Conservation (phyloP, 1,140 invertebrate species). For the Magallana ariakensis region DNA sequence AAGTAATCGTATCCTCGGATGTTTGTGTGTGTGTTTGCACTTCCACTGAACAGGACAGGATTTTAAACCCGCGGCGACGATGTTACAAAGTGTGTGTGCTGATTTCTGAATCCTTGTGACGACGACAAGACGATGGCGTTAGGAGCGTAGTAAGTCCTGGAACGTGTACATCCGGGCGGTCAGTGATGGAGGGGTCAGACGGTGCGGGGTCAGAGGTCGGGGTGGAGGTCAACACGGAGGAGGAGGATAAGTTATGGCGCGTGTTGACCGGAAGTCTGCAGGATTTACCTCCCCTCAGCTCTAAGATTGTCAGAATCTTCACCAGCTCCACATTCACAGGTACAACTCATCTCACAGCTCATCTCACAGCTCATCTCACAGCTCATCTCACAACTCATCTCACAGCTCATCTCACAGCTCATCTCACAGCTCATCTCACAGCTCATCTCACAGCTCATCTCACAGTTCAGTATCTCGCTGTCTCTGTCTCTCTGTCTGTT, state of each 20-base stretch:
- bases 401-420: no score
- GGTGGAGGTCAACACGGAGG: slow-evolving; percentile 49
- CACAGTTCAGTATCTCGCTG: no score
- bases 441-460: no score
- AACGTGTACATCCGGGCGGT: no score
- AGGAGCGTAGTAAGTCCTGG: neutral
- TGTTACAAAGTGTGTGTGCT: neutral
- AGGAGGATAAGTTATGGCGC: slow-evolving; percentile 62
- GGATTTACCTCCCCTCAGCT: slow-evolving; percentile 94
- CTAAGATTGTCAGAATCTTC: slow-evolving; percentile 98
- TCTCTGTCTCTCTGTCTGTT: slow-evolving; percentile 48
- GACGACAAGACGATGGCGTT: no score
- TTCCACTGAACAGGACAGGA: neutral
- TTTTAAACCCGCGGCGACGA: neutral
- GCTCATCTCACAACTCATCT: no score
- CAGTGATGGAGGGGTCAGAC: slow-evolving; percentile 27
- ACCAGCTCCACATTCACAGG: slow-evolving; percentile 99
- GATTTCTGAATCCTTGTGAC: neutral
- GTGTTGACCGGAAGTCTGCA: slow-evolving; percentile 93
- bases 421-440: no score
- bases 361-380: no score
- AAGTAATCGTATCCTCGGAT: neutral
- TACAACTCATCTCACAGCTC: slow-evolving; percentile 78
- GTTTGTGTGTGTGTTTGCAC: neutral
- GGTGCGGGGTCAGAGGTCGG: slow-evolving; percentile 22